Evolutionary conservation across 2,888 invertebrate genomes (phyloP).

Genomic region (Standfussiana lucernea): DNA sequence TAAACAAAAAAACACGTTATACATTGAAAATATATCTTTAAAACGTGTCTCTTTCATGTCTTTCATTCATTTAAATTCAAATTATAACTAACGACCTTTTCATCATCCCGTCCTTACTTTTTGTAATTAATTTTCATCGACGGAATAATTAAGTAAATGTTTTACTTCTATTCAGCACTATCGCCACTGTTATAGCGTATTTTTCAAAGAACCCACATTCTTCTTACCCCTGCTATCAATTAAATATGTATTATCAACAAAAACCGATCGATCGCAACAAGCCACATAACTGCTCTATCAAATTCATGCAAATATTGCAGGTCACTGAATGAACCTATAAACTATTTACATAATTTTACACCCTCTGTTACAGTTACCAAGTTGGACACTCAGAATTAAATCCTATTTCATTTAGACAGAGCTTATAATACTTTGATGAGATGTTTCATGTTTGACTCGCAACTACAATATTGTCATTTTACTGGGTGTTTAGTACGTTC

Average conservation of each 20-base stretch:
- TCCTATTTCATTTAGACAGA: constrained; percentile 10
- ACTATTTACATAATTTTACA: constrained; percentile 50
- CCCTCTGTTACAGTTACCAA: constrained; percentile 24
- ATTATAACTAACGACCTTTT: neutral
- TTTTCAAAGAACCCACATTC: neutral
- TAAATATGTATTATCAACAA: neutral
- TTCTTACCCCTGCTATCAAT: neutral
- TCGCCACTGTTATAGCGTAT: neutral
- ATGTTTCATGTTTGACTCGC: neutral
- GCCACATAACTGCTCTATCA: constrained; percentile 1
- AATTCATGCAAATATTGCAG: constrained; percentile 6
- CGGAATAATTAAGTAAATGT: neutral
- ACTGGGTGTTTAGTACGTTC: constrained; percentile 31
- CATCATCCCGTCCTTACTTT: neutral
- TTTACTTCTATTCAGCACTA: neutral
- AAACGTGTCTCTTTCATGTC: neutral
- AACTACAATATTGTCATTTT: constrained; percentile 24
- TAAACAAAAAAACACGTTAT: neutral
- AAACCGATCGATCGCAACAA: neutral
- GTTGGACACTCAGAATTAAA: constrained; percentile 31
- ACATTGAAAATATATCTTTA: neutral
- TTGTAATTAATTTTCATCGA: neutral
- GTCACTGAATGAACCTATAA: constrained; percentile 4
- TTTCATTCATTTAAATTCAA: neutral
- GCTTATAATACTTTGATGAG: constrained; percentile 23